Base-by-base conservation (phyloP, 2,797 vertebrate genomes). In the Lacerta agilis region DNA sequence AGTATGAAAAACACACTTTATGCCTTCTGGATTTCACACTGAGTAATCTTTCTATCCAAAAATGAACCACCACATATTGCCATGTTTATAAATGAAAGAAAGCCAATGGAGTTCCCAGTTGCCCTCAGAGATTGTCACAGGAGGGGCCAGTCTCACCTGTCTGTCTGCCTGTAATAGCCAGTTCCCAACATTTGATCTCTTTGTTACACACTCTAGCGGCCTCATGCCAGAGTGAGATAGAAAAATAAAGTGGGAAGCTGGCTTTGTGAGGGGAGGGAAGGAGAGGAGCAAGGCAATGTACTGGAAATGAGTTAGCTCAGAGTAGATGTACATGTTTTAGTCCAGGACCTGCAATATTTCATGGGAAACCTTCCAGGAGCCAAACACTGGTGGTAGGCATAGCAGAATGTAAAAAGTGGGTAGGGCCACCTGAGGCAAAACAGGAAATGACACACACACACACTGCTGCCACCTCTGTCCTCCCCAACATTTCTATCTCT, bases 11-110 rank as follows among this genome's bases (percentile, higher is more conserved):
- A 85, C 9, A 72, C 29, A 75, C 83, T 85, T 80, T 66, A 88
- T 80, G 55, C 87, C 82, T 85, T 66, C 87, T 80, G 77, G 82
- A 88, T 85, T 88, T 88, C 82, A 85, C 82, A 88, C 82, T 88
- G 83, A 80, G 82, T 73, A 85, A 85, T 88, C 82, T 88, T 79
- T 88, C 49, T 80, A 73, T 85, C 76, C 67, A 45, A 85, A 83
- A 85, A 85, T 85, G 87, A 88, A 79, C 67, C 23, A 27, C 77
- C 55, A 23, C 29, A 79, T 72, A 80, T 73, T 73, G 82, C 38
- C 58, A 38, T 29, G 27, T 66, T 64, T 85, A 85, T 20, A 73
- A 78, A 85, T 75, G 69, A 80, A 85, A 80, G 67, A 45, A 64
- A 73, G n/a, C 36, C 55, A 36, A 75, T 85, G 69, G 76, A 81